A percentile compares a stretch with the other conserved stretches of the same genome.
These are phyloP conservation scores for Nymphalis c-album DNA, from an alignment of 2,888 invertebrate genomes.

Conservation along the genomic window DNA sequence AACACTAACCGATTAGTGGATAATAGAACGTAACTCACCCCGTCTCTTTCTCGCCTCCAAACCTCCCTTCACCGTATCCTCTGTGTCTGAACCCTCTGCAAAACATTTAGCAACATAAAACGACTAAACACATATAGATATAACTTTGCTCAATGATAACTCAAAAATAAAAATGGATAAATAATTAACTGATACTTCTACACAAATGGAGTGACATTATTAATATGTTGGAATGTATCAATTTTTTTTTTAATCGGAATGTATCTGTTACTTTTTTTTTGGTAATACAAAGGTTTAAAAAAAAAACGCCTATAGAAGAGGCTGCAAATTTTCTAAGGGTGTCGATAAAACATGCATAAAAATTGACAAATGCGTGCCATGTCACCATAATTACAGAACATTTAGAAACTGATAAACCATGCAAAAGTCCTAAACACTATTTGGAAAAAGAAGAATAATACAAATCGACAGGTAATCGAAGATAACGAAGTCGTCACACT, in stretches of 20 bases:
- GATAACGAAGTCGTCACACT: conserved; percentile 45
- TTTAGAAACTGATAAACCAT: conserved; percentile 35
- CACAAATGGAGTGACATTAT: no score
- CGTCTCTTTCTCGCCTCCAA: conserved; percentile 65
- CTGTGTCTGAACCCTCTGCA: conserved; percentile 77
- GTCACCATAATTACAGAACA: conserved; percentile 32
- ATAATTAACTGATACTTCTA: no score
- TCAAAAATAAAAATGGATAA: no score
- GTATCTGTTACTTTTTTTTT: background rate
- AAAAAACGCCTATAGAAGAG: conserved; percentile 14
- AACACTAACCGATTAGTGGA: background rate
- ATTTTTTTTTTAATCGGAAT: no score
- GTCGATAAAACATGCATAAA: conserved; percentile 38
- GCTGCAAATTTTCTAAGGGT: conserved; percentile 27
- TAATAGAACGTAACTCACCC: conserved; percentile 54
- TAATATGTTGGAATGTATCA: no score
- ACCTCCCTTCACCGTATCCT: conserved; percentile 68
- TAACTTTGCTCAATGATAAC: no score
- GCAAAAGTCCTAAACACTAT: conserved; percentile 37
- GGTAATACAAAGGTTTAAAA: background rate
- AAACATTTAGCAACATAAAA: conserved; percentile 66
- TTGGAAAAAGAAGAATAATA: conserved; percentile 13
- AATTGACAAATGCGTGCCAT: conserved; percentile 35
- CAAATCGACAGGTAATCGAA: conserved; percentile 28
- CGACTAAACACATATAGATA: conserved; percentile 46